Conservation (phyloP, 2,888 invertebrate species). For the Cosmia pyralina region DNA sequence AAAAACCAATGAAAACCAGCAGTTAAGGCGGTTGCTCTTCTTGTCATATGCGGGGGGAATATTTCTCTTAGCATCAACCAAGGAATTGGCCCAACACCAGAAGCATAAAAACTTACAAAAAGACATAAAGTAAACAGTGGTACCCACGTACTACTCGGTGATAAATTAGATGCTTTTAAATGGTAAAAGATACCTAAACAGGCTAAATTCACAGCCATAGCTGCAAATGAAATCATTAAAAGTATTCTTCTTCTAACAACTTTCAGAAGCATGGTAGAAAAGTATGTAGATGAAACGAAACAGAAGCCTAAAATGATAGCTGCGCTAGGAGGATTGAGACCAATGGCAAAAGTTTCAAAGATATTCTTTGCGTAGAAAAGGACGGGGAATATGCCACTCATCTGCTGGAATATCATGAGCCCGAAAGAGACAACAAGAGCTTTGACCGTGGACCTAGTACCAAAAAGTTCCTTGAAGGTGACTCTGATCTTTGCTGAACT, state of each 20-base stretch:
- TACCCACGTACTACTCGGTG: constrained; percentile 83
- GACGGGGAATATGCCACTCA: constrained; percentile 91
- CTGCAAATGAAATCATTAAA: constrained; percentile 90
- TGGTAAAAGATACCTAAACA: constrained; percentile 87
- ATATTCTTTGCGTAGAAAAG: constrained; percentile 91
- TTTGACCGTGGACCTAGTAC: constrained; percentile 82
- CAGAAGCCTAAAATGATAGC: constrained; percentile 91
- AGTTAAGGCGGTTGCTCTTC: constrained; percentile 92
- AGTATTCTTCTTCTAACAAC: constrained; percentile 91
- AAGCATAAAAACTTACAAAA: constrained; percentile 91
- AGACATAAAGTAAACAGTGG: constrained; percentile 90
- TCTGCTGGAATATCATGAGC: constrained; percentile 92
- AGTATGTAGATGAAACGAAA: constrained; percentile 89
- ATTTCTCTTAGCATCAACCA: constrained; percentile 93
- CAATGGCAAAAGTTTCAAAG: constrained; percentile 86
- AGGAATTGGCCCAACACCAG: constrained; percentile 93
- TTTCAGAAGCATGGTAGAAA: constrained; percentile 90
- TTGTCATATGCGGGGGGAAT: constrained; percentile 91
- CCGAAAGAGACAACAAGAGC: constrained; percentile 88
- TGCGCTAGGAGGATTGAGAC: constrained; percentile 80
- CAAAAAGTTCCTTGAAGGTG: constrained; percentile 85
- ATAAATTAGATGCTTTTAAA: constrained; percentile 73
- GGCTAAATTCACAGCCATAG: constrained; percentile 90
- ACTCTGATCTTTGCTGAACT: constrained; percentile 84
- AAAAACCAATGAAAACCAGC: constrained; percentile 92